A percentile compares a stretch with the other conserved stretches of the same genome.
These are phyloP conservation scores for Chionis minor DNA, from an alignment of 2,113 vertebrate genomes.

Conservation along the genomic window DNA sequence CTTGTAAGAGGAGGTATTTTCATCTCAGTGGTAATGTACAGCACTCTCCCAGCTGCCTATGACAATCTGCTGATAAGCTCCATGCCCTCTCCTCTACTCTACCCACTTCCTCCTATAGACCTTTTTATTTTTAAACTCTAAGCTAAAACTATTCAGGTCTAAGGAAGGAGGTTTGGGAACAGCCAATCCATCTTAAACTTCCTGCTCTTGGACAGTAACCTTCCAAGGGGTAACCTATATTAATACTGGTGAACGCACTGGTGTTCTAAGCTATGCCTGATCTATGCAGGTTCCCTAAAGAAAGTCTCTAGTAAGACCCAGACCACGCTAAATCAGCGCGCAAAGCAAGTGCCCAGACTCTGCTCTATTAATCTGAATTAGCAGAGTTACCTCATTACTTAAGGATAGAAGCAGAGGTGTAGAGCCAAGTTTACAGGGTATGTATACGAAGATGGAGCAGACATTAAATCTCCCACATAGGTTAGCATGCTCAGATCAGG, in stretches of 20 bases:
- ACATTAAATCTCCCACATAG: not conserved
- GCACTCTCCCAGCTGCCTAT: not conserved
- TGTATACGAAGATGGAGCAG: not conserved
- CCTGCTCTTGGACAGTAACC: not conserved
- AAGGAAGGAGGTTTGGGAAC: not conserved
- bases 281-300: not conserved
- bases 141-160: not conserved
- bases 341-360: not conserved
- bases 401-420: not conserved
- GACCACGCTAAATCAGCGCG: not conserved
- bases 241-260: not conserved
- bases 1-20: not conserved
- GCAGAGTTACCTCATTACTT: not conserved
- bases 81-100: not conserved
- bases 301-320: not conserved
- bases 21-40: not conserved
- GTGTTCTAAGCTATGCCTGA: not conserved
- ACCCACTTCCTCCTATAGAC: too few relatives aligned
- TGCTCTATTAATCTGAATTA: not conserved
- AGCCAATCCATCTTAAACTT: not conserved
- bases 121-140: not conserved
- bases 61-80: not conserved
- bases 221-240: not conserved
- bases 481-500: not conserved
- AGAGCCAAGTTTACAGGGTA: not conserved